phyloP scores from a whole-genome alignment of 2,888 invertebrate genomes.

The Chloroclystis v-ata region DNA sequence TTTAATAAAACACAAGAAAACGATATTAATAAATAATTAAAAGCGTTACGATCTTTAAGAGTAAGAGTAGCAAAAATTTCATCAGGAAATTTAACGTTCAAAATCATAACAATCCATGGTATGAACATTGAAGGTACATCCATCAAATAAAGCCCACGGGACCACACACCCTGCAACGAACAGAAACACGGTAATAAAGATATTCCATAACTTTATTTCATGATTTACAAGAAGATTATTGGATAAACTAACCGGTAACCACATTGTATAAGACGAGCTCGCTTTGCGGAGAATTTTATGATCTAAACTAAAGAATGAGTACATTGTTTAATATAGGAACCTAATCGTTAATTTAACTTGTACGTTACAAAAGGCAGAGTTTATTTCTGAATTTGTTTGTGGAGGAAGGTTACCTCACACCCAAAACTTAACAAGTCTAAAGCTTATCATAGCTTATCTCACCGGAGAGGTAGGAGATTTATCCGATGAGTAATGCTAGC shows the following conservation, averaged over 20 bases:
- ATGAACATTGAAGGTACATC: not conserved
- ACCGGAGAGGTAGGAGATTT: not conserved
- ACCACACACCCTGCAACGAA: slow-evolving; percentile 8
- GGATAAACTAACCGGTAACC: slow-evolving; percentile 23
- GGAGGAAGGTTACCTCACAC: too few relatives aligned
- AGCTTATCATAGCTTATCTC: not conserved
- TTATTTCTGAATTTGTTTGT: too few relatives aligned
- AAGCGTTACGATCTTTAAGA: too few relatives aligned
- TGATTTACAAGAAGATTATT: slow-evolving; percentile 33
- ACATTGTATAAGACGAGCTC: slow-evolving; percentile 29
- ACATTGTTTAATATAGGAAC: too few relatives aligned
- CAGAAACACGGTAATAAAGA: slow-evolving; percentile 29
- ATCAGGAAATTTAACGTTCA: not conserved
- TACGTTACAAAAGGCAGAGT: too few relatives aligned
- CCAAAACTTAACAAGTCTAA: not conserved
- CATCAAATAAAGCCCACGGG: slow-evolving; percentile 6
- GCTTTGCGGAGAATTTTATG: slow-evolving; percentile 19
- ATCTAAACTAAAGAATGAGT: slow-evolving; percentile 8
- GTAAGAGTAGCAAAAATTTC: too few relatives aligned
- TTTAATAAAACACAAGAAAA: too few relatives aligned
- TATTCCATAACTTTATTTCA: slow-evolving; percentile 34
- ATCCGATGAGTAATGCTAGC: slow-evolving; percentile 15
- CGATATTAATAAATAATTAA: too few relatives aligned
- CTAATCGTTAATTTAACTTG: too few relatives aligned
- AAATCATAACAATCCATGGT: not conserved